Conservation (phyloP, 2,888 invertebrate species). For the Argyresthia albistria region DNA sequence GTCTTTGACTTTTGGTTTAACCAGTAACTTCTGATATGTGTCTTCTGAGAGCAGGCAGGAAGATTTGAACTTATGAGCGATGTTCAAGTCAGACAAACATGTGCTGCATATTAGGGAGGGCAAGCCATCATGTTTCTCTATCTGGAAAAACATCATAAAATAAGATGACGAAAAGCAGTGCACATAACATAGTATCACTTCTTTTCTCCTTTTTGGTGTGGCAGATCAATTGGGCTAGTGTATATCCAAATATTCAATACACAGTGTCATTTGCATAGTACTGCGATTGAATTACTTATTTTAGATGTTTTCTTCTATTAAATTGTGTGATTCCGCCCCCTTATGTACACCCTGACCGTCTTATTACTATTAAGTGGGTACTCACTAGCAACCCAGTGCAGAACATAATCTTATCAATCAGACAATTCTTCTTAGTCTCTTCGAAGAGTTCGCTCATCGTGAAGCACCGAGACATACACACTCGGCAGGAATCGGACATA, state of each 20-base stretch:
- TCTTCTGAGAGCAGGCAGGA: conserved; percentile 26
- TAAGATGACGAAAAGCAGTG: no score
- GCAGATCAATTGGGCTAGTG: no score
- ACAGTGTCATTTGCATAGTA: no score
- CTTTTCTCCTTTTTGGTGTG: no score
- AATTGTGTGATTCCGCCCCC: no score
- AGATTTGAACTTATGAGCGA: conserved; percentile 31
- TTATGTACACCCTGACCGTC: background rate
- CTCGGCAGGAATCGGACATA: conserved; percentile 22
- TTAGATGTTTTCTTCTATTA: no score
- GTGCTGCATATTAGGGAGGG: conserved; percentile 27
- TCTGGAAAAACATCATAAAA: conserved; percentile 9
- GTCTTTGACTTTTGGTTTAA: conserved; percentile 16
- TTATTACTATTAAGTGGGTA: conserved; percentile 1
- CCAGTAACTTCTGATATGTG: conserved; percentile 17
- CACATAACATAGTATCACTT: no score
- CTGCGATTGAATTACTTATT: no score
- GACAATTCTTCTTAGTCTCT: conserved; percentile 9
- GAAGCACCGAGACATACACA: conserved; percentile 24
- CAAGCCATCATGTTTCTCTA: conserved; percentile 19
- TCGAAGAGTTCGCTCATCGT: conserved; percentile 27
- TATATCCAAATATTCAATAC: no score
- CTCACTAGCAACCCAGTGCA: conserved; percentile 40
- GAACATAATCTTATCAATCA: conserved; percentile 26
- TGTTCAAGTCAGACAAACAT: conserved; percentile 23